A percentile compares a stretch with the other conserved stretches of the same genome.
phyloP scores from a whole-genome alignment of 2,797 vertebrate genomes.

The Onychomys leucogaster region DNA sequence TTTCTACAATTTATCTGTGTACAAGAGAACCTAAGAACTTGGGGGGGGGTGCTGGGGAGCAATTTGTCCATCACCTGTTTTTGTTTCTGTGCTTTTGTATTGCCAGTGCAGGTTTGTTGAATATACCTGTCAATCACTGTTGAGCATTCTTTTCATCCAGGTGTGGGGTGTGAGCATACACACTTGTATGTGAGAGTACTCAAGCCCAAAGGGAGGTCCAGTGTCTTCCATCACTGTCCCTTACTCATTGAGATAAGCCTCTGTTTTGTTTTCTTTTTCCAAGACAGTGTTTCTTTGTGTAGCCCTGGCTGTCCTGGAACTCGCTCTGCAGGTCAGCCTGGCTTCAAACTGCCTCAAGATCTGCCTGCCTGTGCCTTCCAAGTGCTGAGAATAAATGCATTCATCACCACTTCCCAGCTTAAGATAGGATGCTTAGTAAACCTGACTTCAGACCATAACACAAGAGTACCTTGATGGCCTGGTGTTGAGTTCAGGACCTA shows the following conservation, averaged over 20 bases:
- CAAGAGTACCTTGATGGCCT: background rate
- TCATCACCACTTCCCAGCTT: background rate
- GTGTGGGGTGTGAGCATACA: background rate
- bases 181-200: background rate
- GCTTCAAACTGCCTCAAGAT: background rate
- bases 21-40: background rate
- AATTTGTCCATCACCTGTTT: background rate
- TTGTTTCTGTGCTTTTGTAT: slow-evolving; percentile 5
- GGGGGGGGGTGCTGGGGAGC: background rate
- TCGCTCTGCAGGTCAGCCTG: background rate
- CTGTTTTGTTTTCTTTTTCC: background rate
- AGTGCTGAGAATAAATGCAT: background rate
- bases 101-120: background rate
- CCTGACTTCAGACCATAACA: background rate
- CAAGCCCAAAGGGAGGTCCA: background rate
- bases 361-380: background rate
- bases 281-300: background rate
- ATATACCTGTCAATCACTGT: background rate
- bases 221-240: too few relatives aligned
- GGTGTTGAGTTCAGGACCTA: background rate
- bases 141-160: background rate
- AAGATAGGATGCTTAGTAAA: background rate
- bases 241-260: background rate
- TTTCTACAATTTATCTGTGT: background rate
- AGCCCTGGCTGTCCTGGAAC: background rate